Percentiles rank a stretch among this genome's conserved stretches.
Conservation (phyloP, 2,113 vertebrate genomes). For the Trogon surrucura region DNA sequence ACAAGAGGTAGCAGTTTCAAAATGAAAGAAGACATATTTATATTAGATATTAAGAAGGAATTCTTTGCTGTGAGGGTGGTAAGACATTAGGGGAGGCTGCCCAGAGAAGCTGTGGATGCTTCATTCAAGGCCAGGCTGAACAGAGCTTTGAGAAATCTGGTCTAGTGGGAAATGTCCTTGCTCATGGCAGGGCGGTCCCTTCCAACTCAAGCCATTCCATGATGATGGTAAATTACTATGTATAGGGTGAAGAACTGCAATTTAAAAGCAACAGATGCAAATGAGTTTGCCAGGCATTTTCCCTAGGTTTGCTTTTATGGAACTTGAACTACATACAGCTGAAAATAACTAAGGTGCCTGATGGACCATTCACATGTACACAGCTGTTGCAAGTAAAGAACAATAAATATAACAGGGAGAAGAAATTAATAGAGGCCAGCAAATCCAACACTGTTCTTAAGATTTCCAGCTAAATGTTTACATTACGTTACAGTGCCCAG, state of each 20-base stretch:
- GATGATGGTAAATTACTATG: not conserved
- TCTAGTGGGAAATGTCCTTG: too few species aligned
- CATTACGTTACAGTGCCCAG: not conserved
- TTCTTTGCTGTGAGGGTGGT: too few species aligned
- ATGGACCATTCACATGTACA: not conserved
- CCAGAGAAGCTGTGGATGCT: too few species aligned
- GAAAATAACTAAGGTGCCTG: not conserved
- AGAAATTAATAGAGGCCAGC: not conserved
- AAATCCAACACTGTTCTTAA: not conserved
- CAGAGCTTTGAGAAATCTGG: too few species aligned
- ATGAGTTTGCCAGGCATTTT: not conserved
- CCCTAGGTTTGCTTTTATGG: not conserved
- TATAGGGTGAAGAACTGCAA: not conserved
- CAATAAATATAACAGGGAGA: not conserved
- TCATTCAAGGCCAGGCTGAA: too few species aligned
- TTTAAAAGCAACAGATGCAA: not conserved
- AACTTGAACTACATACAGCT: not conserved
- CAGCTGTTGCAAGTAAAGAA: not conserved
- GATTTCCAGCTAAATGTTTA: not conserved
- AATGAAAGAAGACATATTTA: too few species aligned
- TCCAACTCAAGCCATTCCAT: too few species aligned
- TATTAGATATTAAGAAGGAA: too few species aligned
- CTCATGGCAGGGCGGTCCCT: too few species aligned
- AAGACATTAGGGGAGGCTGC: too few species aligned
- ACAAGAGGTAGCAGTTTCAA: too few species aligned